Conservation (phyloP, 2,113 vertebrate genomes). For the Tragelaphus strepsiceros region DNA sequence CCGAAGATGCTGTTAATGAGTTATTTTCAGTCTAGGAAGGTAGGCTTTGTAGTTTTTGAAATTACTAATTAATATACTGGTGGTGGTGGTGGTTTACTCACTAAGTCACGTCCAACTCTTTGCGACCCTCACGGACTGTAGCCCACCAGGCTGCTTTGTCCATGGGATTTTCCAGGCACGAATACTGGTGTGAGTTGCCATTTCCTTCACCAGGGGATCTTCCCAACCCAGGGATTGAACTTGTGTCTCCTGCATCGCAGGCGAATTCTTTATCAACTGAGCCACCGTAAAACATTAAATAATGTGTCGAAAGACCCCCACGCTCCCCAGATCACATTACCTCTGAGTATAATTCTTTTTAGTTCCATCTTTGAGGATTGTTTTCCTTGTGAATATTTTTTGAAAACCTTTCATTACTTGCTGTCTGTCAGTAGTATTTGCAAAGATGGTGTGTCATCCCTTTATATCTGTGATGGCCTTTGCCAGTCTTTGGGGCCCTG, state of each 20-base stretch:
- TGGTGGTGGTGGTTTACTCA: not conserved
- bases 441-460: not conserved
- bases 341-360: not conserved
- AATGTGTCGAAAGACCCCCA: not conserved
- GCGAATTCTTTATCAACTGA: not conserved
- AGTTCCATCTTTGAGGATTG: not conserved
- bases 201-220: not conserved
- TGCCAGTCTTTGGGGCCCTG: not conserved
- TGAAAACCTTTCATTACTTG: not conserved
- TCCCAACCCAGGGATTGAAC: not conserved
- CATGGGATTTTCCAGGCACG: not conserved
- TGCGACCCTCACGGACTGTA: fast-evolving
- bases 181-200: not conserved
- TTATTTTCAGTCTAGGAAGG: slow-evolving; percentile 15
- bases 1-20: not conserved
- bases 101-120: not conserved
- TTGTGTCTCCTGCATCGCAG: not conserved
- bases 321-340: not conserved
- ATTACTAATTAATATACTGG: not conserved
- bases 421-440: not conserved
- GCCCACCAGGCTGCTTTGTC: not conserved
- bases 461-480: not conserved
- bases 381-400: not conserved
- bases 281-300: not conserved
- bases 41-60: slow-evolving; percentile 41